Evolutionary conservation across 2,888 invertebrate species (phyloP).

Genomic region (Dryadula phaetusa): DNA sequence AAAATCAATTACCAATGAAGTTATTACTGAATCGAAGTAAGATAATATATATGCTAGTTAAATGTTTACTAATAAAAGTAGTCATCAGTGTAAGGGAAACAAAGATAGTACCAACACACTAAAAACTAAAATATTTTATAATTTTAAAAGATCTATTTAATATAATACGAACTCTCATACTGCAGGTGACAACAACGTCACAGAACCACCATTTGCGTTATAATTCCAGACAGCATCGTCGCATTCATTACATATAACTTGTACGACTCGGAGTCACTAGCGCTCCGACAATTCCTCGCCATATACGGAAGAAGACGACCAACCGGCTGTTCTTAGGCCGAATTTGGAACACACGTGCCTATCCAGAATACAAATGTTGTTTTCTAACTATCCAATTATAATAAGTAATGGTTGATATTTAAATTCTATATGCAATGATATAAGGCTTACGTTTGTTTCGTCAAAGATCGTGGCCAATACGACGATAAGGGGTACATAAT

Average conservation of each 20-base stretch:
- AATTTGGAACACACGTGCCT: conserved; percentile 59
- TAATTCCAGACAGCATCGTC: conserved; percentile 28
- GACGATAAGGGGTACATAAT: not conserved
- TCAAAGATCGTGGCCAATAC: not conserved
- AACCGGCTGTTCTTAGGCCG: conserved; percentile 52
- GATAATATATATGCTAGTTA: conserved; percentile 12
- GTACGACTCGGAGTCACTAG: conserved; percentile 33
- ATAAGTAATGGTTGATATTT: conserved; percentile 40
- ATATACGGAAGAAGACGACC: conserved; percentile 41
- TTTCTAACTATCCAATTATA: conserved; percentile 49
- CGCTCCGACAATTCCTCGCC: conserved; percentile 35
- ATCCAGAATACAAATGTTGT: conserved; percentile 56
- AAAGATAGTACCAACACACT: no score
- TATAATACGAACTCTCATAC: no score
- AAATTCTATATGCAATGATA: conserved; percentile 49
- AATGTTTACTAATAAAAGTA: conserved; percentile 9
- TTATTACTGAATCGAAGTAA: not conserved
- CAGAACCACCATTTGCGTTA: not conserved
- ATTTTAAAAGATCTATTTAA: no score
- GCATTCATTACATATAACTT: conserved; percentile 30
- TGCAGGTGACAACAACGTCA: not conserved
- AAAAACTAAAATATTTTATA: no score
- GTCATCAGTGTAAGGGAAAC: conserved; percentile 22
- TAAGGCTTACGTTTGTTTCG: conserved; percentile 47
- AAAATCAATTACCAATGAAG: not conserved